Conservation (phyloP, 2,888 invertebrate species). For the Zygothrica quintamaculata region DNA sequence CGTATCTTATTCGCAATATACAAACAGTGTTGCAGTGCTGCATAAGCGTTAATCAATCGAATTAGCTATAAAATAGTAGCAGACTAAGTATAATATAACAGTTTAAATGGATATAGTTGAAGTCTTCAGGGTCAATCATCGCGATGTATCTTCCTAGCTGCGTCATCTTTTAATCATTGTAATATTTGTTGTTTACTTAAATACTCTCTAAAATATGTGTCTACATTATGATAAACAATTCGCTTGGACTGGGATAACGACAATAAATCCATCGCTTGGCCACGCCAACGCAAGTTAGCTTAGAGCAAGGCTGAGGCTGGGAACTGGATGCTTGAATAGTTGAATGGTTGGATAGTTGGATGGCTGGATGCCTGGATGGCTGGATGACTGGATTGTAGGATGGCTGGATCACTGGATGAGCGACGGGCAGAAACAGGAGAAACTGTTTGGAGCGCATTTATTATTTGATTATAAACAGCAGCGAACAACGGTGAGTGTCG, state of each 20-base stretch:
- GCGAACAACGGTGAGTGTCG: constrained; percentile 66
- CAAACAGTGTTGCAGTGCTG: no score
- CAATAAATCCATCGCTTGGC: constrained; percentile 66
- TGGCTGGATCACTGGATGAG: constrained; percentile 10
- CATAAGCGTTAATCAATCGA: no score
- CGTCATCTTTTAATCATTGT: constrained; percentile 29
- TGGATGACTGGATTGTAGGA: constrained; percentile 8
- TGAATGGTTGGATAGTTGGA: constrained; percentile 7
- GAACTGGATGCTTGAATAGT: constrained; percentile 16
- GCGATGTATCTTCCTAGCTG: constrained; percentile 16
- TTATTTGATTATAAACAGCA: constrained; percentile 78
- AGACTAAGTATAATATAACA: no score
- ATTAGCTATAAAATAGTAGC: no score
- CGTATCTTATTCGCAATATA: constrained; percentile 38
- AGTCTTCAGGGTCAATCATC: constrained; percentile 18
- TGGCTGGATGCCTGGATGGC: constrained; percentile 11
- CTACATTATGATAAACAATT: constrained; percentile 77
- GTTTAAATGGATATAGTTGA: no score
- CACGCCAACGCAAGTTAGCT: constrained; percentile 62
- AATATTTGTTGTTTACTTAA: constrained; percentile 69
- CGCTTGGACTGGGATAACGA: constrained; percentile 60
- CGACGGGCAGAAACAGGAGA: constrained; percentile 21
- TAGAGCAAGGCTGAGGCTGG: constrained; percentile 23
- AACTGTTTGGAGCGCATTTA: constrained; percentile 72
- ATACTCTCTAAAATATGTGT: constrained; percentile 71